These are phyloP conservation scores for Notamacropus eugenii DNA, from an alignment of 2,797 vertebrate species.

Conservation along the genomic window DNA sequence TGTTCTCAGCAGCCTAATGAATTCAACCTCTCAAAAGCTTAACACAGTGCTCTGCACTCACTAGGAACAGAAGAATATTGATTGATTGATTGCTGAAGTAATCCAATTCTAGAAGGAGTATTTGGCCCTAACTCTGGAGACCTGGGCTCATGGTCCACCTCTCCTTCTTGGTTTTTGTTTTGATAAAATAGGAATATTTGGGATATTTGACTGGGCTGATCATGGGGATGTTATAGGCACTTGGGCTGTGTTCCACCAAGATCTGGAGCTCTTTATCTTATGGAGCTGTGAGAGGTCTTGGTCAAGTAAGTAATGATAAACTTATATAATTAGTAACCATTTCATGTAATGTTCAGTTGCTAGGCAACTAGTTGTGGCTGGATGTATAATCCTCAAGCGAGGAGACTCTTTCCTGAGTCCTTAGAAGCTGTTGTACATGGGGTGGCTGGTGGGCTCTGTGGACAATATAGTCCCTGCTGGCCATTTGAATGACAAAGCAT, in stretches of 20 bases:
- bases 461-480: not conserved
- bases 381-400: not conserved
- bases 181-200: not conserved
- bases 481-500: not conserved
- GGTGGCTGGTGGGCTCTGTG: not conserved
- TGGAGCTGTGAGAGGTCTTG: not conserved
- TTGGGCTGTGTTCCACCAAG: not conserved
- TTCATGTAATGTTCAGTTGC: constrained; percentile 14
- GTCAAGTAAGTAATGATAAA: not conserved
- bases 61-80: not conserved
- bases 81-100: not conserved
- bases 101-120: not conserved
- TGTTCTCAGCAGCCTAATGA: not conserved
- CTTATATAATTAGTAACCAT: not conserved
- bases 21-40: not conserved
- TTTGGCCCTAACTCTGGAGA: not conserved
- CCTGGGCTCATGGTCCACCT: not conserved
- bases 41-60: not conserved
- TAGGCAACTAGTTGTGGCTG: not conserved
- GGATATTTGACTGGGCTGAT: not conserved
- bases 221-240: not conserved
- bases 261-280: not conserved
- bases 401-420: constrained; percentile 1
- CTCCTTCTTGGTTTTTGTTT: not conserved
- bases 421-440: not conserved